phyloP scores from a whole-genome alignment of 1,140 invertebrate genomes.

The Cyclina sinensis region DNA sequence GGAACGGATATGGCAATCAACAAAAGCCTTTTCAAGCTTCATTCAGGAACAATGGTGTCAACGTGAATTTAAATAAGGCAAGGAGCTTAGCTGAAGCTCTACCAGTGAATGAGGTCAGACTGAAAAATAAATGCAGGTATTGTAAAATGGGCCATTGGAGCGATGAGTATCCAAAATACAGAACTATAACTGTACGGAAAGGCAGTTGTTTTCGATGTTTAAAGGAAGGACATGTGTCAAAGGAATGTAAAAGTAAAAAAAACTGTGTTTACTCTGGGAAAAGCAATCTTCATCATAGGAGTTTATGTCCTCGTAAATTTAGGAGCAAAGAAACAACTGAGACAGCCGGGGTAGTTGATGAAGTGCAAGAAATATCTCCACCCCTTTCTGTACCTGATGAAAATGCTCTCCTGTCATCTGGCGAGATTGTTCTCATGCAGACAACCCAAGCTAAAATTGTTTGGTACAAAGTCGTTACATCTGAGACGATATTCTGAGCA shows the following conservation, averaged over 20 bases:
- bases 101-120: neutral
- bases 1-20: neutral
- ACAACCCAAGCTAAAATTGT: no score
- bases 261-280: neutral
- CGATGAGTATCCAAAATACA: conserved; percentile 1
- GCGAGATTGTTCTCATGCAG: conserved; percentile 66
- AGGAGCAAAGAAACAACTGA: neutral
- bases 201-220: neutral
- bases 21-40: neutral
- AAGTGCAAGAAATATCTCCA: neutral
- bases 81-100: neutral
- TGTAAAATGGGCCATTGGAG: neutral
- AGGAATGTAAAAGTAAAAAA: neutral
- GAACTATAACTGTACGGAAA: neutral
- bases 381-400: neutral
- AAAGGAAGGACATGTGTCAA: neutral
- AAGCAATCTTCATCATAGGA: neutral
- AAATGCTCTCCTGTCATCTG: conserved; percentile 47
- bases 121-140: neutral
- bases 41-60: neutral
- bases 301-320: conserved; percentile 8
- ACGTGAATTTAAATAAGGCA: neutral
- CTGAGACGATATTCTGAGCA: conserved; percentile 33
- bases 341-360: neutral
- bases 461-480: conserved; percentile 8